A percentile compares a stretch with the other conserved stretches of the same genome.
Evolutionary conservation across 2,888 invertebrate genomes (phyloP).

Genomic region (Dendrolimus houi): DNA sequence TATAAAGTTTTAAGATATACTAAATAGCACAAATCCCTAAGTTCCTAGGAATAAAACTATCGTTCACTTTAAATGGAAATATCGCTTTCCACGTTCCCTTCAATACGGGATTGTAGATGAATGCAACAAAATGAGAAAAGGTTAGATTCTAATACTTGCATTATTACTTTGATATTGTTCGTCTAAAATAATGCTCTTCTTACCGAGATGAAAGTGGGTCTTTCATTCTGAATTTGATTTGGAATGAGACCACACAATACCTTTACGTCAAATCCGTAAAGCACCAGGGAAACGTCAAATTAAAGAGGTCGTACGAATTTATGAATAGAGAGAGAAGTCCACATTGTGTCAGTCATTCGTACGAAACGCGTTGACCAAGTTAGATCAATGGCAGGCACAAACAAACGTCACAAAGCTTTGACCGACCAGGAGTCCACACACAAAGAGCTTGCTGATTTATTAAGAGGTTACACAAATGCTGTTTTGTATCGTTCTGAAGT

Average conservation of each 20-base stretch:
- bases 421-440: constrained; percentile 3
- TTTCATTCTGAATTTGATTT: no score
- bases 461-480: constrained; percentile 3
- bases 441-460: constrained; percentile 18
- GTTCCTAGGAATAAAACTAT: no score
- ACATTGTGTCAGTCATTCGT: constrained; percentile 1
- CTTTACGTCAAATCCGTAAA: not conserved
- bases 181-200: no score
- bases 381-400: constrained; percentile 9
- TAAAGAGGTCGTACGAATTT: not conserved
- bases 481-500: not conserved
- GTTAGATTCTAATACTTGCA: no score
- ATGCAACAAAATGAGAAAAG: no score
- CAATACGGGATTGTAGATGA: no score
- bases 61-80: no score
- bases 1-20: no score
- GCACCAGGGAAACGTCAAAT: not conserved
- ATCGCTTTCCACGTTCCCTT: no score
- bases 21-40: no score
- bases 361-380: constrained; percentile 11
- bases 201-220: no score
- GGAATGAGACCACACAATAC: not conserved
- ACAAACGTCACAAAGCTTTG: constrained; percentile 21
- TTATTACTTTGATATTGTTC: no score
- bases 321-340: not conserved